These are phyloP conservation scores for Thumatha senex DNA, from an alignment of 2,888 invertebrate species.

Conservation along the genomic window DNA sequence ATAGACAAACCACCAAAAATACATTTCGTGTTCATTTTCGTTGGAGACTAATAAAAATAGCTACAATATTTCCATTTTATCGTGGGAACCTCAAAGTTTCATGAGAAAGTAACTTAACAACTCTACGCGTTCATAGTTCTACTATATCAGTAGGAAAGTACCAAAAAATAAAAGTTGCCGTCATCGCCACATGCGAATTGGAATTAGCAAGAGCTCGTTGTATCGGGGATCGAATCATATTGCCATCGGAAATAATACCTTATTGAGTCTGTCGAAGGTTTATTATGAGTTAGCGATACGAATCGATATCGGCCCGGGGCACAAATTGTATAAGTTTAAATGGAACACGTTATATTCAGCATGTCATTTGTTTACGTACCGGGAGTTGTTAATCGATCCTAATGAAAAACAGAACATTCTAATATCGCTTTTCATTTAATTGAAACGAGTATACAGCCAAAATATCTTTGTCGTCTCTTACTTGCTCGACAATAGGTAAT, in stretches of 20 bases:
- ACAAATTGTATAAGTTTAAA: conserved; percentile 31
- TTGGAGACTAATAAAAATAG: too few species aligned
- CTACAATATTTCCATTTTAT: background rate
- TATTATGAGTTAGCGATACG: conserved; percentile 21
- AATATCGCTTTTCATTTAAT: too few species aligned
- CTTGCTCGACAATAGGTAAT: too few species aligned
- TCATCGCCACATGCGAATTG: conserved; percentile 69
- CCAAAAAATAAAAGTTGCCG: conserved; percentile 67
- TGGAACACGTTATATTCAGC: conserved; percentile 34
- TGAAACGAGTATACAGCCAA: too few species aligned
- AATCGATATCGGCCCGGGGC: conserved; percentile 30
- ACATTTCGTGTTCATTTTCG: background rate
- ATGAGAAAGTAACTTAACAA: conserved; percentile 13
- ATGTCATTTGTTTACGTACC: conserved; percentile 28
- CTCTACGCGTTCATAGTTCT: conserved; percentile 44
- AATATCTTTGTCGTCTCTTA: too few species aligned
- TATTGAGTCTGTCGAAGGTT: conserved; percentile 29
- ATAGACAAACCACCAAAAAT: too few species aligned
- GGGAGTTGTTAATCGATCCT: conserved; percentile 17
- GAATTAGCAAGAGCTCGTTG: conserved; percentile 61
- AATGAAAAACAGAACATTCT: conserved; percentile 14
- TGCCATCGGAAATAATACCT: conserved; percentile 45
- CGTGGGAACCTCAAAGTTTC: conserved; percentile 12
- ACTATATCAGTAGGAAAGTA: conserved; percentile 48
- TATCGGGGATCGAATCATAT: conserved; percentile 47